These are phyloP conservation scores for Notothenia rossii DNA, from an alignment of 2,113 vertebrate genomes.

Conservation along the genomic window DNA sequence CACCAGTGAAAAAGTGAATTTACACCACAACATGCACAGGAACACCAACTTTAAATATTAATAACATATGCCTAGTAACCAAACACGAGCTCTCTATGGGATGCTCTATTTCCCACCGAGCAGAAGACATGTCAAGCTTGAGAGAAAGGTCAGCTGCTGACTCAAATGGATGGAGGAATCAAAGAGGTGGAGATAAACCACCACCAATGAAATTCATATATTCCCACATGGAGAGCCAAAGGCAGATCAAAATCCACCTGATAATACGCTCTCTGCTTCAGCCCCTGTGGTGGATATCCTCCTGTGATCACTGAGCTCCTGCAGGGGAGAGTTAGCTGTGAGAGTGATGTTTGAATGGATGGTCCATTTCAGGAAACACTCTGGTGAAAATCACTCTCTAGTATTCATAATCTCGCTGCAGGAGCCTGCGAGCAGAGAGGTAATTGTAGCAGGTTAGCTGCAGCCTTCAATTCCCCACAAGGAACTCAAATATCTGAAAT, in stretches of 20 bases:
- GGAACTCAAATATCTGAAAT: background rate
- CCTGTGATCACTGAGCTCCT: conserved; percentile 40
- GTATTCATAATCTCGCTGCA: conserved; percentile 32
- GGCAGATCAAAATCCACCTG: conserved; percentile 39
- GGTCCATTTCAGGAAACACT: conserved; percentile 22
- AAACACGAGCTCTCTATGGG: conserved; percentile 42
- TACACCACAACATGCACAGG: conserved; percentile 62
- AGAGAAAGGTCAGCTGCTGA: conserved; percentile 56
- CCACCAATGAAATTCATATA: conserved; percentile 27
- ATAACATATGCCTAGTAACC: conserved; percentile 82
- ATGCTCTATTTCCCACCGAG: conserved; percentile 15
- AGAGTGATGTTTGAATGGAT: conserved; percentile 36
- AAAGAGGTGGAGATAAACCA: conserved; percentile 2
- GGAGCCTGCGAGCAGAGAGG: background rate
- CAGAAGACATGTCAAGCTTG: conserved; percentile 28
- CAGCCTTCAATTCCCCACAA: conserved; percentile 27
- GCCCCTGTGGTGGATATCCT: conserved; percentile 30
- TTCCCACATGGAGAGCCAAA: conserved; percentile 27
- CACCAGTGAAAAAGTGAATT: conserved; percentile 63
- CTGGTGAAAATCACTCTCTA: conserved; percentile 6
- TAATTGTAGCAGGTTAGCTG: conserved; percentile 39
- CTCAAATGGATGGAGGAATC: conserved; percentile 17
- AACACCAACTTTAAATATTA: conserved; percentile 81
- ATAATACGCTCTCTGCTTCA: conserved; percentile 40
- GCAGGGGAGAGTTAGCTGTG: conserved; percentile 24